These are phyloP conservation scores for Corythaixoides concolor DNA, from an alignment of 2,113 vertebrate species.

Conservation along the genomic window DNA sequence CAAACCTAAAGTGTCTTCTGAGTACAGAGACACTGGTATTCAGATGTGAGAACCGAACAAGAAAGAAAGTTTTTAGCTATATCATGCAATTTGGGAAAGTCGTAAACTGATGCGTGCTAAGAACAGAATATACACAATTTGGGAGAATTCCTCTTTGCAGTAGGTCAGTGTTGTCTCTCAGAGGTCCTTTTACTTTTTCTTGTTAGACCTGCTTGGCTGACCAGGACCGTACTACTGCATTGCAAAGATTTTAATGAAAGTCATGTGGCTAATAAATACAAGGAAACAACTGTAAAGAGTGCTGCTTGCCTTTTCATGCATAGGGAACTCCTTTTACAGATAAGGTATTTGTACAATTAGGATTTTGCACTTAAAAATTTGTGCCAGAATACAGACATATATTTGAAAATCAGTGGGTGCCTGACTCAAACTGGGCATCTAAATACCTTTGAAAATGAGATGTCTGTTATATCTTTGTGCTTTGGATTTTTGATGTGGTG, in stretches of 20 bases:
- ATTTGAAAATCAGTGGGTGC: neutral
- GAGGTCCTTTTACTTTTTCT: neutral
- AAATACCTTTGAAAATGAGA: neutral
- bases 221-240: neutral
- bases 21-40: neutral
- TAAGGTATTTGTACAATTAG: neutral
- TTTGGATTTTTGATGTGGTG: neutral
- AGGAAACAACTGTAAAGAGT: neutral
- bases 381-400: neutral
- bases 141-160: neutral
- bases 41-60: fast-evolving
- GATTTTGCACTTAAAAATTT: neutral
- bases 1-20: neutral
- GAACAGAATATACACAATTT: neutral
- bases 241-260: neutral
- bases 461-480: neutral
- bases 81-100: neutral
- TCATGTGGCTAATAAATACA: neutral
- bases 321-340: neutral
- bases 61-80: neutral
- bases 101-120: neutral
- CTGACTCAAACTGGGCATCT: neutral
- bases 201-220: slow-evolving; percentile 2
- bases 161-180: neutral
- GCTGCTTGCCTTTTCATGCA: neutral